These are phyloP conservation scores for Silurus glanis DNA, from an alignment of 2,113 vertebrate species.

Conservation along the genomic window DNA sequence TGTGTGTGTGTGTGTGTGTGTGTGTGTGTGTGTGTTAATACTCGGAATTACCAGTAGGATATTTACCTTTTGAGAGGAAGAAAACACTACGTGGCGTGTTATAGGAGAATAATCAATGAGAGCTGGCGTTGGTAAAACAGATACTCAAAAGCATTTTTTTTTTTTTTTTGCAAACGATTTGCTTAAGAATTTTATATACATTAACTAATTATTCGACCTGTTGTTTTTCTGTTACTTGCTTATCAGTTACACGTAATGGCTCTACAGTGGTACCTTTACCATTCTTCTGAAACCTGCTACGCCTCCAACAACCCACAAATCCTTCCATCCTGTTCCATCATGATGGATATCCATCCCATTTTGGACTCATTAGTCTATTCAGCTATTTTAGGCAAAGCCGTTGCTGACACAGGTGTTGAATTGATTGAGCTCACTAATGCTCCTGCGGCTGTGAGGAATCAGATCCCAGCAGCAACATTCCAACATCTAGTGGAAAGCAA, in stretches of 20 bases:
- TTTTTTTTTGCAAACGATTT: too few species aligned
- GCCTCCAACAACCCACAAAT: neutral
- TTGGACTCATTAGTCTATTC: neutral
- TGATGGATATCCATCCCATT: neutral
- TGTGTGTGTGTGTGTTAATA: too few species aligned
- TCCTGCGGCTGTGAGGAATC: neutral
- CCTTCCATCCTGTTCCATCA: neutral
- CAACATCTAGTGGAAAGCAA: neutral
- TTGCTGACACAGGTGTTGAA: neutral
- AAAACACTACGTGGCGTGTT: neutral
- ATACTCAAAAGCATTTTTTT: neutral
- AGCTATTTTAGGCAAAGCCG: neutral
- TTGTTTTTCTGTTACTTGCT: too few species aligned
- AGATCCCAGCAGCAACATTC: neutral
- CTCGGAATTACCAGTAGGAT: neutral
- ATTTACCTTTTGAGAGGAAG: neutral
- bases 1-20: slow-evolving; percentile 2
- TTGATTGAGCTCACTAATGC: neutral
- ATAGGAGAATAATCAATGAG: neutral
- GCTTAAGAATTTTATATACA: too few species aligned
- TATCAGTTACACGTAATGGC: neutral
- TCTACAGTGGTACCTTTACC: neutral
- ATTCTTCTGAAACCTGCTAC: neutral
- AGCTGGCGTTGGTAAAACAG: neutral
- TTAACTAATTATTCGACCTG: too few species aligned